Evolutionary conservation across 2,113 vertebrate genomes (phyloP).

Genomic region (Nettapus auritus): DNA sequence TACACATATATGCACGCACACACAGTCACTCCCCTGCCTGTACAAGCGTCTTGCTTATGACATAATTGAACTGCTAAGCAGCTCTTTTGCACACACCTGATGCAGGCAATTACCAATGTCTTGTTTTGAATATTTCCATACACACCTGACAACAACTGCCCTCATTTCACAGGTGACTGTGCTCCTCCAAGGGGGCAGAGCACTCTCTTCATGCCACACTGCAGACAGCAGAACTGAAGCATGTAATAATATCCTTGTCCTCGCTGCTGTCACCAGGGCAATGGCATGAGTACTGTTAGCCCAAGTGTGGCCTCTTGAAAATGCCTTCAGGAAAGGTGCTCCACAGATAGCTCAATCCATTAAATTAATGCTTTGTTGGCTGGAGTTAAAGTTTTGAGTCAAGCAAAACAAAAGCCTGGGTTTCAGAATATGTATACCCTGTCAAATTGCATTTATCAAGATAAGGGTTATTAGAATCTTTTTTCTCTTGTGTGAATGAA

Average conservation of each 20-base stretch:
- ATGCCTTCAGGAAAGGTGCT: slow-evolving; percentile 16
- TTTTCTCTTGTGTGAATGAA: slow-evolving; percentile 69
- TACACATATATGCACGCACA: too few relatives aligned
- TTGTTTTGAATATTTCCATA: not conserved
- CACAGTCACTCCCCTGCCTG: not conserved
- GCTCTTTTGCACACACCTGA: not conserved
- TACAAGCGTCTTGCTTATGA: too few relatives aligned
- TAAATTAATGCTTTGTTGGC: slow-evolving; percentile 36
- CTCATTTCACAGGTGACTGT: not conserved
- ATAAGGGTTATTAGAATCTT: slow-evolving; percentile 69
- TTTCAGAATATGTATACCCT: slow-evolving; percentile 39
- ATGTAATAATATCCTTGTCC: not conserved
- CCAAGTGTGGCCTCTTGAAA: not conserved
- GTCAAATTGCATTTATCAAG: slow-evolving; percentile 70
- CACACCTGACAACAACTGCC: not conserved
- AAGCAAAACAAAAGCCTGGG: slow-evolving; percentile 57
- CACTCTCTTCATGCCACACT: not conserved
- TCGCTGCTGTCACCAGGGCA: not conserved
- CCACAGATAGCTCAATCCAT: not conserved
- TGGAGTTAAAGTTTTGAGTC: slow-evolving; percentile 34
- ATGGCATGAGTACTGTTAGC: not conserved
- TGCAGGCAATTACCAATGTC: not conserved
- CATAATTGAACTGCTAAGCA: not conserved
- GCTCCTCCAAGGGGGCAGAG: not conserved
- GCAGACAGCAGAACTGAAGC: not conserved